Base-by-base conservation (phyloP, 2,888 invertebrate genomes). In the Autographa gamma region DNA sequence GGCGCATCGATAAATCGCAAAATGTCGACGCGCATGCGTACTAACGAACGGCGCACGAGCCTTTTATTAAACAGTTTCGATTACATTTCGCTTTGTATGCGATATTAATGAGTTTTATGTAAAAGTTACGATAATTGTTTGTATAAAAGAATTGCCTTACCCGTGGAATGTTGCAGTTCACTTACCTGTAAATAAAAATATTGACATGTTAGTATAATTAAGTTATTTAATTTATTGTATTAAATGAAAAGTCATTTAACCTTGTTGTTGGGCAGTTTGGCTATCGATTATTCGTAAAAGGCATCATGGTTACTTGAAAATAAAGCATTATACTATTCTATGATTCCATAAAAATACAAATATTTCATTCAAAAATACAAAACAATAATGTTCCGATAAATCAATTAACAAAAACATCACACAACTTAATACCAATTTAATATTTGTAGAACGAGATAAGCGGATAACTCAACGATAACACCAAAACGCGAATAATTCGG, bases 51-150 rank as follows among this genome's bases (percentile, higher is more conserved):
- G 84, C 85, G 86, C 77, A 81, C 79, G 74, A 81, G 74, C 48
- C 88, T 90, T 91, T 90, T 89, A 91, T 92, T 91, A 77, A 89
- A 88, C 85, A 80, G 88, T 87, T 88, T 92, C 90, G 91, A 93
- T 93, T 93, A 90, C 89, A 85, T 86, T 89, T 88, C 79, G 82
- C 85, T 79, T 83, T 88, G 86, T 86, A 86, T 85, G 82, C 84
- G 80, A 87, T 91, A 92, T 93, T 91, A 92, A 93, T 92, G 89
- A 91, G 87, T 90, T 92, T 92, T 89, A 90, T 88, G 87, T 91
- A 91, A 89, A 89, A 90, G 85, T 89, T 87, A 83, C 88, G 87
- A 87, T 88, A 86, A 90, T 89, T 90, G 85, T 91, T 89, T 85
- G 82, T 81, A 78, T 82, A 76, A 84, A 85, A 85, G 69, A 73